Conservation (phyloP, 2,888 invertebrate genomes). For the Torymus tubicola region DNA sequence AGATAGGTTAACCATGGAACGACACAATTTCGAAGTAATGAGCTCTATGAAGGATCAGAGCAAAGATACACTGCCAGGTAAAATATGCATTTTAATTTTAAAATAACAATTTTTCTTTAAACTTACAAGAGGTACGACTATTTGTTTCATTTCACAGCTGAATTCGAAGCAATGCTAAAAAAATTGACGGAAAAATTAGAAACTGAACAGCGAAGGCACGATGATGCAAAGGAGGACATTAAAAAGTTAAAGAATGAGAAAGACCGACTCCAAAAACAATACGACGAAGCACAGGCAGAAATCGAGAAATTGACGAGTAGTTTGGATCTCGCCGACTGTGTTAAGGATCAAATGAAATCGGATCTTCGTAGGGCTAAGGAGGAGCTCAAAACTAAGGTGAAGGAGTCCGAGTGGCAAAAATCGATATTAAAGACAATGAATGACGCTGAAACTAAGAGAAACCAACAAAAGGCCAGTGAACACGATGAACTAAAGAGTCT, state of each 20-base stretch:
- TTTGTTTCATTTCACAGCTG: neutral
- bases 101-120: no score
- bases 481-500: constrained; percentile 66
- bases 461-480: constrained; percentile 64
- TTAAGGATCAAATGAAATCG: constrained; percentile 77
- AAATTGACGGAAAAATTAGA: constrained; percentile 65
- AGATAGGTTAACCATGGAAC: constrained; percentile 74
- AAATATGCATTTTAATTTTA: neutral
- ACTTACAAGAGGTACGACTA: no score
- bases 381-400: constrained; percentile 78
- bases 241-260: constrained; percentile 76
- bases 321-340: constrained; percentile 67
- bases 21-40: constrained; percentile 76
- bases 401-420: constrained; percentile 79
- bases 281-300: constrained; percentile 77
- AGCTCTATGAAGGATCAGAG: constrained; percentile 65
- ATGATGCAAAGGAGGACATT: constrained; percentile 77
- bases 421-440: constrained; percentile 75
- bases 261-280: constrained; percentile 76
- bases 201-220: constrained; percentile 62
- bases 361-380: constrained; percentile 77
- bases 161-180: constrained; percentile 56
- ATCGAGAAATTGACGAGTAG: constrained; percentile 75
- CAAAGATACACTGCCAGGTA: constrained; percentile 53
- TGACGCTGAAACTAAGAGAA: constrained; percentile 69